Percentiles rank a stretch among this genome's conserved stretches.
Evolutionary conservation across 2,797 vertebrate genomes (phyloP).

Genomic region (Pangasius mekongensis): DNA sequence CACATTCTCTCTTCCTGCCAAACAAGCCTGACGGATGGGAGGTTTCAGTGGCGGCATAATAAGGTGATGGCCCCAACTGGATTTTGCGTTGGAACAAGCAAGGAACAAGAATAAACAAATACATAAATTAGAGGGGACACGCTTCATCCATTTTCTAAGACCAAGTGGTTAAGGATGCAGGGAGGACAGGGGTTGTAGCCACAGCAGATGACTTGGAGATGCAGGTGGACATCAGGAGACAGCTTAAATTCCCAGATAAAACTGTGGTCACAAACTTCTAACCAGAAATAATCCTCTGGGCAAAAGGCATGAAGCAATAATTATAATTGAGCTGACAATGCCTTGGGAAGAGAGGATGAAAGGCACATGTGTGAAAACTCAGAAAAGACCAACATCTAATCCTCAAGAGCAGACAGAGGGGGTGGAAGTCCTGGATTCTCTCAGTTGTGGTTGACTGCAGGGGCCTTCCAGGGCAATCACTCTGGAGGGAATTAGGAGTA

Average conservation of each 20-base stretch:
- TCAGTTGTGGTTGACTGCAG: background rate
- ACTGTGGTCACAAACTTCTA: background rate
- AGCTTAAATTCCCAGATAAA: background rate
- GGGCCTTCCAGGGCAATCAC: background rate
- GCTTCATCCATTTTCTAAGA: background rate
- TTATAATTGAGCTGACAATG: background rate
- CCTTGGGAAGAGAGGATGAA: background rate
- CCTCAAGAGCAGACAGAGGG: background rate
- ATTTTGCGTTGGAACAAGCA: background rate
- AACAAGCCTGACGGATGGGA: background rate
- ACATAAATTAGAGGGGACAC: background rate
- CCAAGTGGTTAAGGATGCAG: background rate
- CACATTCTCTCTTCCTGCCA: background rate
- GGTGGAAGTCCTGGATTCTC: background rate
- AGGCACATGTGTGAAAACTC: background rate
- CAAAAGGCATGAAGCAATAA: background rate
- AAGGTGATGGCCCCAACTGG: too few relatives aligned
- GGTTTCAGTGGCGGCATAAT: background rate
- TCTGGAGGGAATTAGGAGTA: background rate
- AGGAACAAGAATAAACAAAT: background rate
- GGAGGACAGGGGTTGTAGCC: background rate
- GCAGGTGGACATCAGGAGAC: background rate
- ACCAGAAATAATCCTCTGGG: background rate
- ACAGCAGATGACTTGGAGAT: background rate
- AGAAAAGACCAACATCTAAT: background rate